Evolutionary conservation across 2,888 invertebrate genomes (phyloP).

Genomic region (Argyra leucocephala): DNA sequence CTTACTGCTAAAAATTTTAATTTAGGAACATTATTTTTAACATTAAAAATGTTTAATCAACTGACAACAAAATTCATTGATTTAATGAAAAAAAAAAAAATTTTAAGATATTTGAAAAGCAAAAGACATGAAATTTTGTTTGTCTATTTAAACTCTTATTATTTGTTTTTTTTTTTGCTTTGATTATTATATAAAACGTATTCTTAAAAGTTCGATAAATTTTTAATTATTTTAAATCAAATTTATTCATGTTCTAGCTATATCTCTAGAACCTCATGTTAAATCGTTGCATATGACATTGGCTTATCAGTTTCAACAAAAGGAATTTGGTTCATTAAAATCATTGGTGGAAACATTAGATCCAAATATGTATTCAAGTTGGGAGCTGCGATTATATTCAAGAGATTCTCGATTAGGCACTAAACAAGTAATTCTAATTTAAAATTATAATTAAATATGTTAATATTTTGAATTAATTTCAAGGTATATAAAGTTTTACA

Average conservation of each 20-base stretch:
- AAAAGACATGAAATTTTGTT: no score
- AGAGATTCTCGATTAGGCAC: constrained; percentile 67
- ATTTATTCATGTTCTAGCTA: constrained; percentile 45
- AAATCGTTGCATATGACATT: constrained; percentile 80
- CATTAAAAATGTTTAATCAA: no score
- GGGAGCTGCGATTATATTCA: constrained; percentile 83
- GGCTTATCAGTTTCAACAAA: constrained; percentile 75
- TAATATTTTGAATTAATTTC: constrained; percentile 19
- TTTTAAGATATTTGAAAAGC: no score
- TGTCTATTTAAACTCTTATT: no score
- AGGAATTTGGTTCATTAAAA: constrained; percentile 62
- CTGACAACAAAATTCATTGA: no score
- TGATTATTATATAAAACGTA: no score
- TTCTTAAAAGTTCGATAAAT: background rate
- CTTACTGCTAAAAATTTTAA: no score
- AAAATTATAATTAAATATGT: background rate
- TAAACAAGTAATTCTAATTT: constrained; percentile 56
- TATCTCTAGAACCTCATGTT: constrained; percentile 67
- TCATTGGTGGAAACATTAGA: constrained; percentile 63
- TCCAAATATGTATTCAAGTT: constrained; percentile 55
- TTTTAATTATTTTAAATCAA: background rate
- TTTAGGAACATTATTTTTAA: no score
- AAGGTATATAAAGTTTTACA: constrained; percentile 72
- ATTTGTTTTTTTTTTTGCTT: no score
- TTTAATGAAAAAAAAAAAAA: no score